Evolutionary conservation across 2,113 vertebrate genomes (phyloP).

Genomic region (Oncorhynchus mykiss): DNA sequence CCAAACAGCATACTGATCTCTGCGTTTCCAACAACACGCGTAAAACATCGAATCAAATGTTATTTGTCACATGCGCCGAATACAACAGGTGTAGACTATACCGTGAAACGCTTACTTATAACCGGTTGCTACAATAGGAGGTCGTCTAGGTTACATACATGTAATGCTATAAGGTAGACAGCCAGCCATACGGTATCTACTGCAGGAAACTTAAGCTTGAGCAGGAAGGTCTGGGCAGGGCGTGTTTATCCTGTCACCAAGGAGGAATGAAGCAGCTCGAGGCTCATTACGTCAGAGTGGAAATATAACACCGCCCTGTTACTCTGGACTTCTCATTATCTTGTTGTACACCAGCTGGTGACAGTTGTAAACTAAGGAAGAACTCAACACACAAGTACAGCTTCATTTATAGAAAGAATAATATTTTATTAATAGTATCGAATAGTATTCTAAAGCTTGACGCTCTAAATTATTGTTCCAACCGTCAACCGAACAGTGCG

Average conservation of each 20-base stretch:
- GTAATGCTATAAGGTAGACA: not conserved
- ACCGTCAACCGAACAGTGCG: conserved; percentile 48
- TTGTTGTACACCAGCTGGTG: conserved; percentile 31
- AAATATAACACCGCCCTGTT: conserved; percentile 66
- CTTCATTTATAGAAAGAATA: not conserved
- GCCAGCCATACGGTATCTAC: not conserved
- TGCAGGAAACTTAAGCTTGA: not conserved
- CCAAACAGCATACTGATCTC: too few relatives aligned
- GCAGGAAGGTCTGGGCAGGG: conserved; percentile 65
- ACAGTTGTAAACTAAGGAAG: too few relatives aligned
- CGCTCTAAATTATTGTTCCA: conserved; percentile 9
- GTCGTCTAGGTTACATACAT: too few relatives aligned
- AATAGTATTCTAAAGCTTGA: not conserved
- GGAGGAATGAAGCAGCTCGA: conserved; percentile 59
- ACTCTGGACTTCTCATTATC: conserved; percentile 44
- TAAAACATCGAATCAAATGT: too few relatives aligned
- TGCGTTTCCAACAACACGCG: too few relatives aligned
- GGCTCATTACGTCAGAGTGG: conserved; percentile 65
- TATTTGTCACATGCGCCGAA: too few relatives aligned
- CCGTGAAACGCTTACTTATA: too few relatives aligned
- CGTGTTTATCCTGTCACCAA: conserved; percentile 37
- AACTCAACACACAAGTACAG: not conserved
- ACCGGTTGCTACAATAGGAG: too few relatives aligned
- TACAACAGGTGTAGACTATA: too few relatives aligned
- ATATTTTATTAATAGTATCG: not conserved